Percentiles rank a stretch among this genome's conserved stretches.
Conservation (phyloP, 2,797 vertebrate genomes). For the Calcarius lapponicus region DNA sequence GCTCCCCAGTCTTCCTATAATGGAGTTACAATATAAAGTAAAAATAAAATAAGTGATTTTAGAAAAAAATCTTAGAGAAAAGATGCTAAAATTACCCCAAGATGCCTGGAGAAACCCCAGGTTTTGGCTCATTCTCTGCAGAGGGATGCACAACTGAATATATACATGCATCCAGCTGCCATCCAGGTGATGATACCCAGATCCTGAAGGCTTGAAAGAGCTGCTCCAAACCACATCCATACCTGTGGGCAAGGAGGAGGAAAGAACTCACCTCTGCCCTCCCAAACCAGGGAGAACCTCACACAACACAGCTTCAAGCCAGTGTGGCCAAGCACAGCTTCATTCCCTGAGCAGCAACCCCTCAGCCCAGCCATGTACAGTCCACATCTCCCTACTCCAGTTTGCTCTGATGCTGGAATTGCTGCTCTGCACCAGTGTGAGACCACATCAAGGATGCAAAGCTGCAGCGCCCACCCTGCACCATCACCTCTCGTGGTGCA, state of each 20-base stretch:
- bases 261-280: too few species aligned
- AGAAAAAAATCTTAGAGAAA: constrained; percentile 16
- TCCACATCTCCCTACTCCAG: not conserved
- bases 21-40: constrained; percentile 36
- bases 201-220: fast-evolving
- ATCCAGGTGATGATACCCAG: not conserved
- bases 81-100: not conserved
- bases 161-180: fast-evolving
- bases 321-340: fast-evolving
- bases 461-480: too few species aligned
- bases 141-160: fast-evolving
- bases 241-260: not conserved
- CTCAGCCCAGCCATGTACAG: not conserved
- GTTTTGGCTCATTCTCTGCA: too few species aligned
- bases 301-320: not conserved
- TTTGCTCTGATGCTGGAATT: not conserved
- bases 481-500: fast-evolving
- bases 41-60: not conserved
- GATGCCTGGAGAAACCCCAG: not conserved
- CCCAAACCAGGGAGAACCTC: not conserved
- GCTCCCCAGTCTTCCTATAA: not conserved
- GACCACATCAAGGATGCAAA: not conserved
- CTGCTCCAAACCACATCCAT: fast-evolving
- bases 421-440: not conserved
- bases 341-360: fast-evolving